phyloP scores from a whole-genome alignment of 2,113 vertebrate species.

The Echinops telfairi region DNA sequence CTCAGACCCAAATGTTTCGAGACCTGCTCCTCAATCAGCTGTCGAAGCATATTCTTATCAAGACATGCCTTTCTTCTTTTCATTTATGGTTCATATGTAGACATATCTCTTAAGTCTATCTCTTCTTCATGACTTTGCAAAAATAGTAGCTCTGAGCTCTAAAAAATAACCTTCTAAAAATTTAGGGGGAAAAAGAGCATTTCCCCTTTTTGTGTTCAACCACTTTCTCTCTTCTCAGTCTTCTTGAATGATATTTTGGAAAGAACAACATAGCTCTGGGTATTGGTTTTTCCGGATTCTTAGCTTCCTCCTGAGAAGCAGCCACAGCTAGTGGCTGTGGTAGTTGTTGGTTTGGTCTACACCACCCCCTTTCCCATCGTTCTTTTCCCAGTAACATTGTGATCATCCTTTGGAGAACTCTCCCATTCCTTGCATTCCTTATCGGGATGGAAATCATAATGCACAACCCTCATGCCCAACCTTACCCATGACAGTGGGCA shows the following conservation, averaged over 20 bases:
- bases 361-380: neutral
- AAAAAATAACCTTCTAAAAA: conserved; percentile 52
- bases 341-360: conserved; percentile 8
- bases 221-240: conserved; percentile 15
- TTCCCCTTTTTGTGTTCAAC: neutral
- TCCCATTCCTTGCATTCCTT: neutral
- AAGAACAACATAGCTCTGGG: neutral
- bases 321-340: neutral
- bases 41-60: conserved; percentile 32
- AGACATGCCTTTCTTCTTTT: conserved; percentile 48
- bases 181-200: neutral
- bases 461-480: neutral
- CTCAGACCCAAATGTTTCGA: conserved; percentile 32
- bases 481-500: neutral
- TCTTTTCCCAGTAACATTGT: neutral
- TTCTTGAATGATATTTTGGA: conserved; percentile 20
- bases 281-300: conserved; percentile 31
- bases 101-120: neutral
- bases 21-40: conserved; percentile 25
- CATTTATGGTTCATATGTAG: neutral
- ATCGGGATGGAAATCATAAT: neutral
- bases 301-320: too few relatives aligned
- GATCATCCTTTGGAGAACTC: neutral
- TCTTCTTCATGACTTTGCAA: conserved; percentile 44
- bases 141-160: conserved; percentile 38